phyloP scores from a whole-genome alignment of 2,888 invertebrate species.

The Odontocolon sp. region DNA sequence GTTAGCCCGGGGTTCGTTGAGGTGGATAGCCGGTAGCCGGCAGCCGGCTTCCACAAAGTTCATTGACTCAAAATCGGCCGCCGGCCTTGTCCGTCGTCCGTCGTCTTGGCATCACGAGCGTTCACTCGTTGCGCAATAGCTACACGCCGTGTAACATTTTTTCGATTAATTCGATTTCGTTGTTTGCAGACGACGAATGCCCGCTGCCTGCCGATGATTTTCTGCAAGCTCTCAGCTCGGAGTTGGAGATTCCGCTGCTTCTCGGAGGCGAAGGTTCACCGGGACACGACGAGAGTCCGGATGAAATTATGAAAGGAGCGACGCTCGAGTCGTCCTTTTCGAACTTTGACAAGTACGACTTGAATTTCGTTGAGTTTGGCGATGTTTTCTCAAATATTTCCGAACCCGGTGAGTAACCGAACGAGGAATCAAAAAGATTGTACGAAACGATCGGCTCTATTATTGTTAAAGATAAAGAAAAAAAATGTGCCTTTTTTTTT shows the following conservation, averaged over 20 bases:
- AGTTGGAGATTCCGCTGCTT: slow-evolving; percentile 72
- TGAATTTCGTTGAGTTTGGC: slow-evolving; percentile 59
- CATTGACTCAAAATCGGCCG: slow-evolving; percentile 66
- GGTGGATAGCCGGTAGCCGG: slow-evolving; percentile 54
- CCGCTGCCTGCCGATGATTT: slow-evolving; percentile 72
- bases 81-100: slow-evolving; percentile 56
- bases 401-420: slow-evolving; percentile 53
- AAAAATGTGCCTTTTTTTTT: too few species aligned
- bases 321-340: slow-evolving; percentile 59
- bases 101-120: slow-evolving; percentile 38
- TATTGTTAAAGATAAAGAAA: too few species aligned
- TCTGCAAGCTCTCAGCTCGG: slow-evolving; percentile 73
- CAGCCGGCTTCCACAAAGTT: slow-evolving; percentile 66
- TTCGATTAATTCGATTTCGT: background rate
- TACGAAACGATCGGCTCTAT: too few species aligned
- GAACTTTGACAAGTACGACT: slow-evolving; percentile 64
- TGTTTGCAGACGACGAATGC: slow-evolving; percentile 69
- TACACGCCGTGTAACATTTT: background rate
- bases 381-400: slow-evolving; percentile 57
- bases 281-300: slow-evolving; percentile 68
- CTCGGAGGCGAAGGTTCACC: slow-evolving; percentile 68
- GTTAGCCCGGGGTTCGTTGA: slow-evolving; percentile 26
- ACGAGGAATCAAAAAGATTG: too few species aligned
- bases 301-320: slow-evolving; percentile 70
- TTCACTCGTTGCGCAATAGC: slow-evolving; percentile 14